Evolutionary conservation across 2,113 vertebrate genomes (phyloP).

Genomic region (Spea multiplicata): DNA sequence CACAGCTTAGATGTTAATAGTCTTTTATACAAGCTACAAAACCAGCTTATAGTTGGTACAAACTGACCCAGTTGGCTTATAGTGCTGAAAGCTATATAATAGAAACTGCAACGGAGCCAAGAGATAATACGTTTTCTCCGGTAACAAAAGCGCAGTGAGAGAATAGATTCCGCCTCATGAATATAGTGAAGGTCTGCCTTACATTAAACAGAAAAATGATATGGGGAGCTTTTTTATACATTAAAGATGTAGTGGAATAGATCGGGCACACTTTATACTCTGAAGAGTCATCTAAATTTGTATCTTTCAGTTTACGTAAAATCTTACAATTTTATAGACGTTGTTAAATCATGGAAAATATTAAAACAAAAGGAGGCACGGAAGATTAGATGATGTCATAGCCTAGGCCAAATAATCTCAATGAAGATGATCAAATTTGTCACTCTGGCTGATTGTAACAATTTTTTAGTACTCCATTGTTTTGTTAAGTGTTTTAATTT

Average conservation of each 20-base stretch:
- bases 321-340: too few species aligned
- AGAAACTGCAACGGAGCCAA: constrained; percentile 41
- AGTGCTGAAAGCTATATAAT: constrained; percentile 32
- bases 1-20: constrained; percentile 39
- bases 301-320: too few species aligned
- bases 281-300: too few species aligned
- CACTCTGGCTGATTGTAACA: too few species aligned
- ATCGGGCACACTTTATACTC: not conserved
- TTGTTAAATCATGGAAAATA: too few species aligned
- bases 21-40: constrained; percentile 43
- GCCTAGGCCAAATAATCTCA: too few species aligned
- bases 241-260: not conserved
- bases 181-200: constrained; percentile 1
- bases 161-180: not conserved
- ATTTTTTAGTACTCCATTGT: too few species aligned
- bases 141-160: constrained; percentile 36
- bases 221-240: not conserved
- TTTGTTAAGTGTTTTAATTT: too few species aligned
- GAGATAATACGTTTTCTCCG: constrained; percentile 21
- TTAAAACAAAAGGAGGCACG: too few species aligned
- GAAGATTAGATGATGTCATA: too few species aligned
- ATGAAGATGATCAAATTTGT: too few species aligned
- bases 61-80: constrained; percentile 42
- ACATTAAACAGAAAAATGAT: constrained; percentile 6
- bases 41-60: constrained; percentile 35